phyloP scores from a whole-genome alignment of 1,140 invertebrate species.

The Hylyphantes graminicola region DNA sequence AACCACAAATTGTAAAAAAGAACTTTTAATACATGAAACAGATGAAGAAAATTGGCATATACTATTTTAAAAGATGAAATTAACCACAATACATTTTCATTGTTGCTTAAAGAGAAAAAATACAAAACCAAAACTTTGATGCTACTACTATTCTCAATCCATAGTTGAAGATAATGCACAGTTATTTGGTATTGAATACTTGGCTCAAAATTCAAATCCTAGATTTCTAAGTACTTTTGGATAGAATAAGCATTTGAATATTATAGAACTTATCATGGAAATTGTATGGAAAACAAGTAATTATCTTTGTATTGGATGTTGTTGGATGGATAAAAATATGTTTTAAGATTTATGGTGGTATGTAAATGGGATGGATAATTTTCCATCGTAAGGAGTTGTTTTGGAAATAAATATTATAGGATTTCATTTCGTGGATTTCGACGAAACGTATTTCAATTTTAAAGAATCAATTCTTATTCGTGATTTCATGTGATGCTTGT shows the following conservation, averaged over 20 bases:
- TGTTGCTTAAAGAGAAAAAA: too few relatives aligned
- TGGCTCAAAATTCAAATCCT: neutral
- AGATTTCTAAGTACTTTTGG: too few relatives aligned
- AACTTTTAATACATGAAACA: too few relatives aligned
- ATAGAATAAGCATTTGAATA: neutral
- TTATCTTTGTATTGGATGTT: neutral
- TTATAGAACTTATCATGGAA: constrained; percentile 13
- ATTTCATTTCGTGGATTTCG: constrained; percentile 13
- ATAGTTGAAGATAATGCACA: constrained; percentile 39
- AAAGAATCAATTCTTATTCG: too few relatives aligned
- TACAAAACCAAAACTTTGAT: neutral
- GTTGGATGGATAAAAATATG: constrained; percentile 23
- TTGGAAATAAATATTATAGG: too few relatives aligned
- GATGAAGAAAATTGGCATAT: too few relatives aligned
- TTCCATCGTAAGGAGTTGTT: neutral
- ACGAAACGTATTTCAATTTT: neutral
- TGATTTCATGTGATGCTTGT: too few relatives aligned
- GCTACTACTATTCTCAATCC: constrained; percentile 16
- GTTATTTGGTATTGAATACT: constrained; percentile 33
- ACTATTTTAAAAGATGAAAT: too few relatives aligned
- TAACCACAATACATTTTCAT: too few relatives aligned
- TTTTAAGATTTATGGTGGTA: constrained; percentile 9
- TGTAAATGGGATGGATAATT: constrained; percentile 23
- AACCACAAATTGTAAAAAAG: too few relatives aligned
- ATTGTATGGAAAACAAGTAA: constrained; percentile 27